Evolutionary conservation across 2,888 invertebrate species (phyloP), one percentile per base, ranked within the genome.

Genomic region (Polymixis flavicincta): DNA sequence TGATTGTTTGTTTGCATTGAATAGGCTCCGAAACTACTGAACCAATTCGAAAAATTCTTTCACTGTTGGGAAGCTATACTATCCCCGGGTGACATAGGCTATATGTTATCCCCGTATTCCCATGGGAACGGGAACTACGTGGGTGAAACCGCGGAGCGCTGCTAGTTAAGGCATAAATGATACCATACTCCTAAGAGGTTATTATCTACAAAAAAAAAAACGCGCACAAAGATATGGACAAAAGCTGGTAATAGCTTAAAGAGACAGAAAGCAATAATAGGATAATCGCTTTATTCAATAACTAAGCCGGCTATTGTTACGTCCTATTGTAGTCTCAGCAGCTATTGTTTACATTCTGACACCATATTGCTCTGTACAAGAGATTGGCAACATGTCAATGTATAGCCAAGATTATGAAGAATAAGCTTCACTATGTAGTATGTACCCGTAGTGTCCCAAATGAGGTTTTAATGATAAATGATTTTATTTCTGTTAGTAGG

Each of bases 391-490:
- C 54, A 45, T 71, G 61, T 63, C 79, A 79, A 55, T 45, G 63
- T 7, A 22, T 25, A n/a, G n/a, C 6, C 1, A 6, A 48, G 48
- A 78, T 71, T 42, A 52, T 22, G 50, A 68, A 60, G 22, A 32
- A 63, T 1, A 25, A 6, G 25, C 42, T 25, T 25, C 17, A 22
- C 9, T 45, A 13, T 63, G 22, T 55, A 28, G 11, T 50, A 32
- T 59, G 22, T 14, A 25, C 17, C 17, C 3, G 25, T 76, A 37
- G 37, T 52, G 45, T 48, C 19, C 60, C 32, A 54, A 76, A 79
- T 61, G 48, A 78, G 71, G n/a, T 78, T 76, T 71, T 61, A 76
- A 79, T n/a, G n/a, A n/a, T n/a, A n/a, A n/a, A n/a, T n/a, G n/a
- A n/a, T n/a, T n/a, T n/a, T n/a, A n/a, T n/a, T n/a, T n/a, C n/a